Evolutionary conservation across 2,888 invertebrate species (phyloP), one percentile per base, ranked within the genome.

Genomic region (Taenaris catops): DNA sequence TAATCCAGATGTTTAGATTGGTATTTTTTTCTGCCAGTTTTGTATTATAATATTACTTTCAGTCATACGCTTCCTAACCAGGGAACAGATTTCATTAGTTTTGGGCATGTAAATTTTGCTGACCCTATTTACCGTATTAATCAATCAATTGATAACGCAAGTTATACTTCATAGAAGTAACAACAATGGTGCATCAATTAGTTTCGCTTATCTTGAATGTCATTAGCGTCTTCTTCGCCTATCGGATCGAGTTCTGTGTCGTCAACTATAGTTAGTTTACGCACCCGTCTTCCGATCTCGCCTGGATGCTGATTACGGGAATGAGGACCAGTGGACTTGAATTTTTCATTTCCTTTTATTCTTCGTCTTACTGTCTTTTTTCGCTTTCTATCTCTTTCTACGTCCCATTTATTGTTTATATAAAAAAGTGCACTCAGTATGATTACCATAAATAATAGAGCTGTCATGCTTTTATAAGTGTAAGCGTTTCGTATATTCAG

Each of bases 391-490:
- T 76, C 65, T 73, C 57, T 79, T 71, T 80, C 74, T 79, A 72
- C 75, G 74, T 72, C 78, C 78, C 72, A 50, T 59, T 69, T 63
- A 61, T 65, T 68, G 66, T 69, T 69, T 68, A 41, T 61, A 61
- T 62, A 65, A 64, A 68, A 69, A 73, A 63, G 61, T 76, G 79
- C 83, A 81, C 80, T 63, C 80, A 72, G 76, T 76, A 78, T 81
- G 75, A 42, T 47, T 50, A 34, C 37, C 34, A 49, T 48, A 80
- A 32, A 86, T 86, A 84, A 86, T 86, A 84, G 86, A 84, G 86
- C 86, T 86, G 86, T 84, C 84, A 78, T 79, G 80, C 86, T 84
- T 86, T 74, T 75, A 74, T 81, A 80, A 80, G 65, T 80, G 81
- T 83, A 81, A 81, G 81, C 80, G 79, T 81, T 79, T 75, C 78